These are phyloP conservation scores for Etheostoma cragini DNA, from an alignment of 2,113 vertebrate genomes.

Conservation along the genomic window DNA sequence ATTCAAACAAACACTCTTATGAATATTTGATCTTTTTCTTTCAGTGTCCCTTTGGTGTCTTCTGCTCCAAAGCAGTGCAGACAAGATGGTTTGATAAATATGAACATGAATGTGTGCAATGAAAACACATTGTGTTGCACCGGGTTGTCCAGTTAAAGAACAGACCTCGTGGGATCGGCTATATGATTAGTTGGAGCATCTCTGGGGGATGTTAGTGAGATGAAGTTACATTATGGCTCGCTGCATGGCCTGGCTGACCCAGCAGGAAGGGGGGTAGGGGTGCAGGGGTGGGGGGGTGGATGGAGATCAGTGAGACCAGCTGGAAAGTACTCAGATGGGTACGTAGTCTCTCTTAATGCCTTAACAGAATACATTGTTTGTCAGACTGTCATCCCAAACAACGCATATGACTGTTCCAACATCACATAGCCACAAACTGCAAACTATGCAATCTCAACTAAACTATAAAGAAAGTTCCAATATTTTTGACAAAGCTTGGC, in stretches of 20 bases:
- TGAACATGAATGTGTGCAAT: not conserved
- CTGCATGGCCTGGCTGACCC: not conserved
- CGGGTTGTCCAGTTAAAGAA: not conserved
- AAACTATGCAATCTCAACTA: not conserved
- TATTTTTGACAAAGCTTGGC: not conserved
- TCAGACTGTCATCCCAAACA: not conserved
- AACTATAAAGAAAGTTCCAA: not conserved
- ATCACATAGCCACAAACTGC: not conserved
- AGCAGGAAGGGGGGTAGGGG: not conserved
- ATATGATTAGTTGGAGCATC: not conserved
- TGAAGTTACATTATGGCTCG: conserved; percentile 3
- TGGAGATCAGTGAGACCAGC: not conserved
- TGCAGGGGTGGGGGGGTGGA: not conserved
- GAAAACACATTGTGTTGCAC: conserved; percentile 7
- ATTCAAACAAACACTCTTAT: not conserved
- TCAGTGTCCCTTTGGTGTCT: not conserved
- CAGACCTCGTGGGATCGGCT: not conserved
- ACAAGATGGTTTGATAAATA: conserved; percentile 2
- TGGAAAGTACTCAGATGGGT: not conserved
- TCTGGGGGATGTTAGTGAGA: not conserved
- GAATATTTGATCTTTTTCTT: not conserved
- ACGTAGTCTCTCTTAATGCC: not conserved
- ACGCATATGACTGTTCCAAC: not conserved
- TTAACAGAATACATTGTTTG: not conserved
- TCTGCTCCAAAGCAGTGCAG: conserved; percentile 1